These are phyloP conservation scores for Hipposideros larvatus DNA, from an alignment of 2,797 vertebrate species.

Conservation along the genomic window DNA sequence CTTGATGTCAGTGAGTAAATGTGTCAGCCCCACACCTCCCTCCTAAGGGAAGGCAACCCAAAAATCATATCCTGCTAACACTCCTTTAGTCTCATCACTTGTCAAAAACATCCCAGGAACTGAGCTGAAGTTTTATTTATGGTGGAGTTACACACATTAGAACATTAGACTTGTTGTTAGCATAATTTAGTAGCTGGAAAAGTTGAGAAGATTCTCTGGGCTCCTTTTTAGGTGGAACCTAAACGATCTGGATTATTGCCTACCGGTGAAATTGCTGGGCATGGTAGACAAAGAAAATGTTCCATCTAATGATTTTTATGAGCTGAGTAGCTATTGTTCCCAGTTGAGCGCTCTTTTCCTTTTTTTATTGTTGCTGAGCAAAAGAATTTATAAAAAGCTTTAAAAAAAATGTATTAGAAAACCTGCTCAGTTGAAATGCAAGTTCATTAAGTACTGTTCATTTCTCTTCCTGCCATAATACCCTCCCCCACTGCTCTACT, in stretches of 20 bases:
- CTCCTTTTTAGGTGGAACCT: slow-evolving; percentile 66
- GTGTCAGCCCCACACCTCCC: not conserved
- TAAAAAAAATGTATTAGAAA: slow-evolving; percentile 66
- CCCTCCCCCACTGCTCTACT: not conserved
- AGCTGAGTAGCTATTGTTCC: slow-evolving; percentile 78
- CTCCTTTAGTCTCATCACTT: not conserved
- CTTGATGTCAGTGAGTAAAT: not conserved
- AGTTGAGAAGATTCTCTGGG: slow-evolving; percentile 14
- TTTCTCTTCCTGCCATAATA: slow-evolving; percentile 58
- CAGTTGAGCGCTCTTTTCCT: slow-evolving; percentile 59
- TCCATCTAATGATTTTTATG: slow-evolving; percentile 79
- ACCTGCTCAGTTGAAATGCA: slow-evolving; percentile 70
- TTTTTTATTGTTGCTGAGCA: slow-evolving; percentile 67
- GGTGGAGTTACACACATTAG: not conserved
- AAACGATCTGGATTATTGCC: slow-evolving; percentile 71
- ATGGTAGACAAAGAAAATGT: slow-evolving; percentile 70
- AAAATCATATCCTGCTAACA: not conserved
- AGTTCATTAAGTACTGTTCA: slow-evolving; percentile 74
- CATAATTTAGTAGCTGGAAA: slow-evolving; percentile 65
- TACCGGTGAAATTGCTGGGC: slow-evolving; percentile 72
- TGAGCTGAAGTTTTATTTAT: slow-evolving; percentile 15
- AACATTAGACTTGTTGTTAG: slow-evolving; percentile 47
- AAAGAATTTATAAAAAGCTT: slow-evolving; percentile 74
- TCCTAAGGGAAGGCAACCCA: not conserved
- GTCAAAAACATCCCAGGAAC: slow-evolving; percentile 9